Percentiles rank a stretch among this genome's conserved stretches.
Conservation (phyloP, 1,140 invertebrate genomes). For the Conopomorpha cramerella region DNA sequence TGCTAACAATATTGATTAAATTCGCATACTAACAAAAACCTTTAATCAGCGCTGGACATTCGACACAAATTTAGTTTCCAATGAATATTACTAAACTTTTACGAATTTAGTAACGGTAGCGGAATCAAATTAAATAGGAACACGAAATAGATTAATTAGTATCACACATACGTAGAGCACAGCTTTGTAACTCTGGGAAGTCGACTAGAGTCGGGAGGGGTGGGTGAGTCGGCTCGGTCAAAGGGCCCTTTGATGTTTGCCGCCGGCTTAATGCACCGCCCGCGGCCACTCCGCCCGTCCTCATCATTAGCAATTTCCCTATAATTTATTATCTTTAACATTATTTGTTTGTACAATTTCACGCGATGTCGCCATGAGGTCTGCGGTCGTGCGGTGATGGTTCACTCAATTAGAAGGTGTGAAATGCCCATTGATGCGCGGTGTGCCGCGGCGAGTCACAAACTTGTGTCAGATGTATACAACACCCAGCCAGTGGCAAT, state of each 20-base stretch:
- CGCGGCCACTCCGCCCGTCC: constrained; percentile 27
- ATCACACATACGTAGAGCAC: constrained; percentile 14
- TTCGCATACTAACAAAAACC: too few relatives aligned
- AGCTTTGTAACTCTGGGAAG: constrained; percentile 17
- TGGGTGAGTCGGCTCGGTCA: constrained; percentile 53
- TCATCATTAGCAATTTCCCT: constrained; percentile 59
- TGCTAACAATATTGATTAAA: too few relatives aligned
- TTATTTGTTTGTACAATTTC: constrained; percentile 55
- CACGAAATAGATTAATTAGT: constrained; percentile 39
- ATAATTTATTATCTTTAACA: constrained; percentile 59
- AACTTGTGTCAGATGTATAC: too few relatives aligned
- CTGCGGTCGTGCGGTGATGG: not conserved
- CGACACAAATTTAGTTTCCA: too few relatives aligned
- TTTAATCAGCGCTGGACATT: too few relatives aligned
- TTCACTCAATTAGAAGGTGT: constrained; percentile 2
- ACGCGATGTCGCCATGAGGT: too few relatives aligned
- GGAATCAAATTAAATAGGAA: too few relatives aligned
- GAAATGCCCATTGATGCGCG: not conserved
- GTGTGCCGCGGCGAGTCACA: not conserved
- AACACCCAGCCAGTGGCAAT: constrained; percentile 4
- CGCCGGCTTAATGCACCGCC: constrained; percentile 56
- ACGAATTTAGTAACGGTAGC: too few relatives aligned
- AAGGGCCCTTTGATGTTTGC: constrained; percentile 59
- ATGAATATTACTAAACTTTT: too few relatives aligned
- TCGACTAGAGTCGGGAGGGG: constrained; percentile 18